Conservation (phyloP, 1,140 invertebrate species). For the Drosophila ambigua region DNA sequence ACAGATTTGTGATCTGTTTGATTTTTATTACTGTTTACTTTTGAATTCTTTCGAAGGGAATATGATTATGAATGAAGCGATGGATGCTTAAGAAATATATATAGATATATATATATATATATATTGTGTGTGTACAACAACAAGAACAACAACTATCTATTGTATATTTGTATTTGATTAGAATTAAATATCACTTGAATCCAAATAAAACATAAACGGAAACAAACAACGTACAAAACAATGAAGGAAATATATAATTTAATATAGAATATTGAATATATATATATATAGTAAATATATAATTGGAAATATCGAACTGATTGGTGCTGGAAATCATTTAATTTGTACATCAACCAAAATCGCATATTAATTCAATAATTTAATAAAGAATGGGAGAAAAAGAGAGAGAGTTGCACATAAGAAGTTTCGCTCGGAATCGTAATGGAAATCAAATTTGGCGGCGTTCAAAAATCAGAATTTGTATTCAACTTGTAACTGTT, state of each 20-base stretch:
- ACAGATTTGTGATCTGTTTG: not conserved
- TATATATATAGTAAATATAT: slow-evolving; percentile 10
- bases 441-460: slow-evolving; percentile 66
- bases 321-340: slow-evolving; percentile 70
- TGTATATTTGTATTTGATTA: slow-evolving; percentile 74
- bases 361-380: slow-evolving; percentile 36
- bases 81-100: slow-evolving; percentile 14
- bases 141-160: slow-evolving; percentile 82
- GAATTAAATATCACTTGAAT: slow-evolving; percentile 62
- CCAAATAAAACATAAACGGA: slow-evolving; percentile 33
- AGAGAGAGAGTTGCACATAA: slow-evolving; percentile 53
- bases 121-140: slow-evolving; percentile 74
- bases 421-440: slow-evolving; percentile 57
- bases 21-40: not conserved
- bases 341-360: slow-evolving; percentile 65
- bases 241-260: slow-evolving; percentile 40
- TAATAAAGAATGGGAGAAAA: slow-evolving; percentile 47
- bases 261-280: slow-evolving; percentile 11
- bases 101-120: slow-evolving; percentile 13
- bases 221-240: slow-evolving; percentile 16
- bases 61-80: slow-evolving; percentile 16
- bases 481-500: slow-evolving; percentile 51
- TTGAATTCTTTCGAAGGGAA: not conserved
- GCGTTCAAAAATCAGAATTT: slow-evolving; percentile 69
- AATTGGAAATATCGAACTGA: slow-evolving; percentile 55